These are phyloP conservation scores for Amblyraja radiata DNA, from an alignment of 2,797 vertebrate species.

Conservation along the genomic window DNA sequence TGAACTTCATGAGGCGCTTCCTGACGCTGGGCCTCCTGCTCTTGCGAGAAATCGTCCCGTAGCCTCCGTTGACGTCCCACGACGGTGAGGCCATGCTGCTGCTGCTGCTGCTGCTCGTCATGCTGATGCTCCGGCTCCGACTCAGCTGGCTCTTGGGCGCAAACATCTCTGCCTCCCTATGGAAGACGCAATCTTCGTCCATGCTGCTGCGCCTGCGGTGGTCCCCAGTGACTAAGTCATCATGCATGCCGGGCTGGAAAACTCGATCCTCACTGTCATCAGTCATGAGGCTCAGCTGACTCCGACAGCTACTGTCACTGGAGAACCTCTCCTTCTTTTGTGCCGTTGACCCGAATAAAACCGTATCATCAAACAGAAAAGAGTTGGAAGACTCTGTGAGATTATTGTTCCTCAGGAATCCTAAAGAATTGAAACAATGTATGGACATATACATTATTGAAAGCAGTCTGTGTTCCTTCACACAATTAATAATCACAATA, in stretches of 20 bases:
- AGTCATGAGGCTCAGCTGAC: conserved; percentile 64
- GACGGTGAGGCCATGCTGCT: conserved; percentile 65
- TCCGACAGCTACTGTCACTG: conserved; percentile 79
- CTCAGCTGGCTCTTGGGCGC: conserved; percentile 44
- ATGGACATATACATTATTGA: not conserved
- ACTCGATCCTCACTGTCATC: conserved; percentile 71
- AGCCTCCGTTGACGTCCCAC: conserved; percentile 63
- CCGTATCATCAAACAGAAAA: conserved; percentile 27
- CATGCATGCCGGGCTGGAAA: conserved; percentile 59
- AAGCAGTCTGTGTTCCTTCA: not conserved
- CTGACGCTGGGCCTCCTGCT: conserved; percentile 64
- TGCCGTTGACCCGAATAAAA: fast-evolving
- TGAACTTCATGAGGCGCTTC: conserved; percentile 75
- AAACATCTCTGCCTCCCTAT: conserved; percentile 29
- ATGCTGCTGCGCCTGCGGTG: conserved; percentile 63
- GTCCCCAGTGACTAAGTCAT: conserved; percentile 58
- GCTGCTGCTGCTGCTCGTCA: conserved; percentile 60
- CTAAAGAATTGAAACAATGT: not conserved
- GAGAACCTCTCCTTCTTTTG: conserved; percentile 59
- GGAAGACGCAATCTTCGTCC: conserved; percentile 68
- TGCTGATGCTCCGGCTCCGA: conserved; percentile 64
- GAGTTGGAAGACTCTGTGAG: conserved; percentile 51
- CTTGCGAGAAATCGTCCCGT: conserved; percentile 83
- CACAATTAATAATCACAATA: not conserved
- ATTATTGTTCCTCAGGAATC: not conserved